Evolutionary conservation across 2,888 invertebrate species (phyloP).

Genomic region (Chymomyza fuscimana): DNA sequence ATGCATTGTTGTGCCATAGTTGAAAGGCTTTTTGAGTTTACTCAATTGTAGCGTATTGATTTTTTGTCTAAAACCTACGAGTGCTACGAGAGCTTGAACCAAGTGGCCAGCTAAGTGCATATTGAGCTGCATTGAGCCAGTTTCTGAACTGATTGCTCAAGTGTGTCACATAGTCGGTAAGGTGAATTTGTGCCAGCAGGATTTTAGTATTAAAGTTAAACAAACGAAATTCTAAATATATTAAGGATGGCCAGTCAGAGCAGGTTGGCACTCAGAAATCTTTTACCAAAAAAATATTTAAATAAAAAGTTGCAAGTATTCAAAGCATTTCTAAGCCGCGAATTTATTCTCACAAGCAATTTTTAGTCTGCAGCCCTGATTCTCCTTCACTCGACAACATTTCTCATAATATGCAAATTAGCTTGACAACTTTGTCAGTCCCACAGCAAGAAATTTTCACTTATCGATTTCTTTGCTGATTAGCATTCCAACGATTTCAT

Average conservation of each 20-base stretch:
- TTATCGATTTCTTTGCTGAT: conserved; percentile 69
- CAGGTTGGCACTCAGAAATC: too few relatives aligned
- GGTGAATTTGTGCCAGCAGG: background rate
- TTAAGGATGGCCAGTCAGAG: too few relatives aligned
- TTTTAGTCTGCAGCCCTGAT: too few relatives aligned
- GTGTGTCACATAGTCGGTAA: background rate
- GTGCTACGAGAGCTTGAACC: too few relatives aligned
- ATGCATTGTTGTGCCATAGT: conserved; percentile 7
- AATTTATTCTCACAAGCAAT: too few relatives aligned
- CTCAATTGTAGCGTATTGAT: conserved; percentile 24
- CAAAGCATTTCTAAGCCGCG: too few relatives aligned
- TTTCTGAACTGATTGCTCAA: conserved; percentile 5
- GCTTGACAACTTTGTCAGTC: background rate
- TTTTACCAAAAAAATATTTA: too few relatives aligned
- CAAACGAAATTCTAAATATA: too few relatives aligned
- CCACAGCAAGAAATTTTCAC: conserved; percentile 31
- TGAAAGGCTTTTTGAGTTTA: conserved; percentile 9
- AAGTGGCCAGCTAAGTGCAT: conserved; percentile 1
- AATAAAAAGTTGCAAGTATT: too few relatives aligned
- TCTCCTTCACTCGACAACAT: background rate
- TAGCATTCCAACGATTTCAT: conserved; percentile 54
- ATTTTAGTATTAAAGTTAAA: background rate
- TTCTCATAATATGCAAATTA: background rate
- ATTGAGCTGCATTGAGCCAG: conserved; percentile 11
- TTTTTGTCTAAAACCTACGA: conserved; percentile 16